Evolutionary conservation across 2,888 invertebrate species (phyloP), one percentile per base, ranked within the genome.

Genomic region (Linnaemya tessellans): DNA sequence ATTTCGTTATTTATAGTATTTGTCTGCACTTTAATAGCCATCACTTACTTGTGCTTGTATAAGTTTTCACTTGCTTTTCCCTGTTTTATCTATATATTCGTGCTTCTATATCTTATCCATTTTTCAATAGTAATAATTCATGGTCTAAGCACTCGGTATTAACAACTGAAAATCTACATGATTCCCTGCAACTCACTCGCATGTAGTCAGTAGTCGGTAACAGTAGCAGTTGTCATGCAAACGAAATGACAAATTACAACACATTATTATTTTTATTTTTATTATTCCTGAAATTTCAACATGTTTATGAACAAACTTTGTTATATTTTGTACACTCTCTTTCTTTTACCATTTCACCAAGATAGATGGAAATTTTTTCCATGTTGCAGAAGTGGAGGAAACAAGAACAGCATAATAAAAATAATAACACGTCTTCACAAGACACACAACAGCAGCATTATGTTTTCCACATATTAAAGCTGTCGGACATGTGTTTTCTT

Each of bases 211-310:
- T 35, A 35, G 8, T 13, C 35, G 35, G 62, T 15, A 35, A 49
- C 62, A 49, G 38, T 38, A 10, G 49, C 18, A 56, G 38, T 49
- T 43, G 64, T 80, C 54, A 65, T 71, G 65, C 56, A 54, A 67
- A 56, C 56, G 18, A 73, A 85, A 79, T 85, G 75, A 85, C 82
- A 85, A 85, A 85, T 82, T 82, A 82, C 79, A 79, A 58, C 60
- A 81, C 78, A 81, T 81, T 79, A 79, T 74, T 75, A 56, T 51
- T 60, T 60, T 62, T 60, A 75, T 78, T 79, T 60, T 41, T 80
- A 80, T 67, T 65, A 65, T 80, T 67, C 65, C 20, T 20, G 22
- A 64, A 54, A 62, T 60, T 78, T 65, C 58, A 41, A 65, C 73
- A 80, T 67, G 67, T 54, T 74, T 78, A 82, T 77, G 70, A 78